Evolutionary conservation across 1,140 invertebrate genomes (phyloP).

Genomic region (Heliconius hewitsoni): DNA sequence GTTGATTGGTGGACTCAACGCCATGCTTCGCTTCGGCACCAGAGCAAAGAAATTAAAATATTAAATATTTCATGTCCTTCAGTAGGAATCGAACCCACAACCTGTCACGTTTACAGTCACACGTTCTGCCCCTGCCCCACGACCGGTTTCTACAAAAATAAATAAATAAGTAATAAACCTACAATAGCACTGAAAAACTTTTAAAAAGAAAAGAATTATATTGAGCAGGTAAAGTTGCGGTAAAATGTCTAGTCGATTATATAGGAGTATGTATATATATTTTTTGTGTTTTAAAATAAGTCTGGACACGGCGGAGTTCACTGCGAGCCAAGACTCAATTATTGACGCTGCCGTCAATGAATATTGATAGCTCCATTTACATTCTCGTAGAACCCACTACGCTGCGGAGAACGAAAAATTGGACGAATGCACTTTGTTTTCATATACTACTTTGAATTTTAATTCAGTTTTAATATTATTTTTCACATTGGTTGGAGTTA

Average conservation of each 20-base stretch:
- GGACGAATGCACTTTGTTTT: slow-evolving; percentile 22
- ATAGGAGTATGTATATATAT: neutral
- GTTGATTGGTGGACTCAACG: too few relatives aligned
- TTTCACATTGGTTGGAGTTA: neutral
- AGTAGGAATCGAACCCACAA: too few relatives aligned
- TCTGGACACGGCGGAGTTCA: neutral
- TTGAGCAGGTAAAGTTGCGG: neutral
- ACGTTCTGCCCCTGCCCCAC: too few relatives aligned
- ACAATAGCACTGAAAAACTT: too few relatives aligned
- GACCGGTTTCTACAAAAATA: too few relatives aligned
- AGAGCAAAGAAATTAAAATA: too few relatives aligned
- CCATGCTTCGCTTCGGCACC: too few relatives aligned
- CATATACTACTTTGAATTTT: neutral
- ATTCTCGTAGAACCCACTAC: slow-evolving; percentile 26
- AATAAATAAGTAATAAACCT: too few relatives aligned
- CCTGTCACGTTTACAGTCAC: too few relatives aligned
- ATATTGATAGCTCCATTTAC: slow-evolving; percentile 37
- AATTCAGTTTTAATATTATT: neutral
- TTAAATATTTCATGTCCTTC: too few relatives aligned
- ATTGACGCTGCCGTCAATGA: slow-evolving; percentile 32
- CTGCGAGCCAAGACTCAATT: slow-evolving; percentile 29
- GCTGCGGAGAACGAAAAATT: slow-evolving; percentile 23
- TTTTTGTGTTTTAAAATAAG: slow-evolving; percentile 1
- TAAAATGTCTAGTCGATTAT: neutral
- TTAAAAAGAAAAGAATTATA: too few relatives aligned